Percentiles rank a stretch among this genome's conserved stretches.
phyloP scores from a whole-genome alignment of 2,797 vertebrate genomes.

The Alexandromys oeconomus region DNA sequence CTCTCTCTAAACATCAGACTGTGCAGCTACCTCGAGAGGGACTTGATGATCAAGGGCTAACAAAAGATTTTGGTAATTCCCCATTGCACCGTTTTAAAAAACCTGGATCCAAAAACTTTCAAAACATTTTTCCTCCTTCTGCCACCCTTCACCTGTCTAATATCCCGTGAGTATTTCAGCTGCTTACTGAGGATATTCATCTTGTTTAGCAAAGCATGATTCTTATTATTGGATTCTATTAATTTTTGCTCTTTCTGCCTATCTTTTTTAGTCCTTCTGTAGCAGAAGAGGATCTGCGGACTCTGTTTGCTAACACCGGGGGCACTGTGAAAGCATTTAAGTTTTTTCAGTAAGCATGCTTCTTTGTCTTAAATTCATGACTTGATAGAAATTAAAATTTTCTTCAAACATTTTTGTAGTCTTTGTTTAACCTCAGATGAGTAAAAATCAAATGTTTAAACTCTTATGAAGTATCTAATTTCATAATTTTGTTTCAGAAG shows the following conservation, averaged over 20 bases:
- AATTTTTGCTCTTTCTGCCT: constrained; percentile 62
- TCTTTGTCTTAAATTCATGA: constrained; percentile 74
- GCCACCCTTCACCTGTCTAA: constrained; percentile 98
- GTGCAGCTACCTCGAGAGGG: constrained; percentile 98
- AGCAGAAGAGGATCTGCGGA: constrained; percentile 96
- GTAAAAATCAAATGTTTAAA: constrained; percentile 47
- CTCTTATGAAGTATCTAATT: constrained; percentile 85
- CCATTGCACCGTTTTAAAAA: constrained; percentile 99
- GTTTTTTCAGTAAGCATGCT: constrained; percentile 97
- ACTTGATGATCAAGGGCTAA: constrained; percentile 97
- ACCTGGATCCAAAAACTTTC: constrained; percentile 98
- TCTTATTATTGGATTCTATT: neutral
- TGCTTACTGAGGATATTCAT: neutral
- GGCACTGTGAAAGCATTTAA: constrained; percentile 98
- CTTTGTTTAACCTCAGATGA: neutral
- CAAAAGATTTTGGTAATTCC: constrained; percentile 98
- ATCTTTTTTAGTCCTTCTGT: constrained; percentile 92
- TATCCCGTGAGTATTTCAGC: constrained; percentile 93
- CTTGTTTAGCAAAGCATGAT: neutral
- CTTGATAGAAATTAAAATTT: constrained; percentile 18
- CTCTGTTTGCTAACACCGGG: constrained; percentile 96
- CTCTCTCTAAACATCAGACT: constrained; percentile 97
- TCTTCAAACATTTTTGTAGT: neutral
- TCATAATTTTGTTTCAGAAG: constrained; percentile 92
- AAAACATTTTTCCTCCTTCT: constrained; percentile 98